A percentile compares a stretch with the other conserved stretches of the same genome.
These are phyloP conservation scores for Tetheella fluctuosa DNA, from an alignment of 2,888 invertebrate species.

Conservation along the genomic window DNA sequence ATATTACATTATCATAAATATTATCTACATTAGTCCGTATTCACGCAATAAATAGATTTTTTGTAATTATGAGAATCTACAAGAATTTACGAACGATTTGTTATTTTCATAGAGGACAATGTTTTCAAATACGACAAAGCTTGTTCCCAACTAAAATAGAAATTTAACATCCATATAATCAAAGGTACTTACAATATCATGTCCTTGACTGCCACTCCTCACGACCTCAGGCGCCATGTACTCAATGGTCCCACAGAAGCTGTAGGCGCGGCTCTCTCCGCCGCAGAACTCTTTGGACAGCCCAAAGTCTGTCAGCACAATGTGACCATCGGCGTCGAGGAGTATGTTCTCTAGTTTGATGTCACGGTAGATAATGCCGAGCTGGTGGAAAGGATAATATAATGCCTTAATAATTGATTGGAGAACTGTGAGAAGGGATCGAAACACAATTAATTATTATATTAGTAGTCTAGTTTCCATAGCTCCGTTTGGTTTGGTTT, in stretches of 20 bases:
- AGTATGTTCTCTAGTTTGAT: constrained; percentile 99
- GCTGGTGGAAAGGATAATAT: constrained; percentile 79
- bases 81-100: too few relatives aligned
- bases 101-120: too few relatives aligned
- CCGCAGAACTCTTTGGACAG: constrained; percentile 96
- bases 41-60: too few relatives aligned
- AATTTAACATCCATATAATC: not conserved
- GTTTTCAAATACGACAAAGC: too few relatives aligned
- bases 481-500: too few relatives aligned
- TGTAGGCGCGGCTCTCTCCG: constrained; percentile 93
- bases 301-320: constrained; percentile 98
- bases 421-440: not conserved
- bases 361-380: constrained; percentile 98
- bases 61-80: too few relatives aligned
- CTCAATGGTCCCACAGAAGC: constrained; percentile 99
- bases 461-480: too few relatives aligned
- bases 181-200: constrained; percentile 93
- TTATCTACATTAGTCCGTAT: too few relatives aligned
- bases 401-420: constrained; percentile 11
- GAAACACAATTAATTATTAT: too few relatives aligned
- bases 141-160: too few relatives aligned
- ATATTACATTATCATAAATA: too few relatives aligned
- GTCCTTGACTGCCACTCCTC: constrained; percentile 93
- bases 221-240: constrained; percentile 98
- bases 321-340: constrained; percentile 96